phyloP scores from a whole-genome alignment of 2,113 vertebrate species.

The Xiphophorus couchianus region DNA sequence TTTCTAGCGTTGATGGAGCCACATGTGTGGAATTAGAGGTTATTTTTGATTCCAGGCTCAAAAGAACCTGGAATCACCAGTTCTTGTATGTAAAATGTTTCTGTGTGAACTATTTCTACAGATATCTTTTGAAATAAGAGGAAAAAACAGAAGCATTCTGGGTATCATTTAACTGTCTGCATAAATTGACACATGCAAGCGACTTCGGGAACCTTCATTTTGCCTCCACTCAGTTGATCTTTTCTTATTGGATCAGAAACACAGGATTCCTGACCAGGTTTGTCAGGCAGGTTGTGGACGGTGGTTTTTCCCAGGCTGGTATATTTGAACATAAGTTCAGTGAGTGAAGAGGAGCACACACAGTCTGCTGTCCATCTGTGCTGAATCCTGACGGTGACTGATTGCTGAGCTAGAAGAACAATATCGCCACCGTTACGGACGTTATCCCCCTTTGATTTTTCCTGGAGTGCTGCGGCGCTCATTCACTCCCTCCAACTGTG shows the following conservation, averaged over 20 bases:
- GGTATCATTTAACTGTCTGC: no score
- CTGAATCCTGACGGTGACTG: constrained; percentile 13
- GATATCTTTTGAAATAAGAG: no score
- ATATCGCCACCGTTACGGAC: not conserved
- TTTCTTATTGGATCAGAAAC: constrained; percentile 8
- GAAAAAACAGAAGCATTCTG: no score
- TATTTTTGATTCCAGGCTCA: no score
- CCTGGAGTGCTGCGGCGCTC: not conserved
- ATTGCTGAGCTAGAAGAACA: constrained; percentile 5
- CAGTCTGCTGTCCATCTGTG: not conserved
- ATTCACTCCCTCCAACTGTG: constrained; percentile 5
- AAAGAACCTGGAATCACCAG: no score
- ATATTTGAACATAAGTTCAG: not conserved
- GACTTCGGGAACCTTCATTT: constrained; percentile 28
- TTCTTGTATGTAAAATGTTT: no score
- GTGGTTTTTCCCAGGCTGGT: not conserved
- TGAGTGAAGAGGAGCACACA: not conserved
- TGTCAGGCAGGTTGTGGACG: constrained; percentile 21
- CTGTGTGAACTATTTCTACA: no score
- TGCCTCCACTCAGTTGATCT: constrained; percentile 24
- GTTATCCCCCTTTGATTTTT: constrained; percentile 9
- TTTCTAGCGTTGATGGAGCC: no score
- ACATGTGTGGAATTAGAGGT: no score
- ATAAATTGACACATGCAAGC: constrained; percentile 7
- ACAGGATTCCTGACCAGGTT: constrained; percentile 21